These are phyloP conservation scores for Cantharis rufa DNA, from an alignment of 2,888 invertebrate species.

Conservation along the genomic window DNA sequence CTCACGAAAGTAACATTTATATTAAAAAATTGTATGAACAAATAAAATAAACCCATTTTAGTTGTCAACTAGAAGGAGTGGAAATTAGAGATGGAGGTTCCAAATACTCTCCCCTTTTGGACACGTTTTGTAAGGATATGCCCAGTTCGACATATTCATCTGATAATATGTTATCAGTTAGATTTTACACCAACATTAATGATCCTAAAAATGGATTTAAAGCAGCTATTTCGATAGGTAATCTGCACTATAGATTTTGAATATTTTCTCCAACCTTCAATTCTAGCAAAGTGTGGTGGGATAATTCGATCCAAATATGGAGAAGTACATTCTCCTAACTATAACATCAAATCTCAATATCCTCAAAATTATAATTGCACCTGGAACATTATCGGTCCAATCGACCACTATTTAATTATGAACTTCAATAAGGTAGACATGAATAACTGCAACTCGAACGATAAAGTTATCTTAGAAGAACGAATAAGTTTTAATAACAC, in stretches of 20 bases:
- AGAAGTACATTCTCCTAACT: constrained; percentile 68
- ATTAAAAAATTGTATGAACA: not conserved
- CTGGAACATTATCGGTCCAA: constrained; percentile 68
- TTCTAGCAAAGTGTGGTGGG: constrained; percentile 74
- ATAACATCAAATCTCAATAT: constrained; percentile 62
- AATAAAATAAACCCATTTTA: constrained; percentile 39
- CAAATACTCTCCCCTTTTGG: constrained; percentile 66
- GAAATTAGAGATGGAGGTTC: constrained; percentile 86
- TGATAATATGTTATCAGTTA: constrained; percentile 71
- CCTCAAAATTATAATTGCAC: constrained; percentile 66
- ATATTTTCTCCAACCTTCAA: too few species aligned
- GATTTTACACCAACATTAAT: constrained; percentile 69
- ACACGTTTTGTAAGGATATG: constrained; percentile 64
- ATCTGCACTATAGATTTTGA: constrained; percentile 48
- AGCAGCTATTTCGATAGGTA: constrained; percentile 68
- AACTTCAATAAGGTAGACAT: constrained; percentile 31
- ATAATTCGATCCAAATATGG: constrained; percentile 64
- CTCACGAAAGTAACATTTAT: constrained; percentile 45
- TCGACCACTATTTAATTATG: constrained; percentile 57
- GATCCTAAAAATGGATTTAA: constrained; percentile 80
- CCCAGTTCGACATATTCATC: constrained; percentile 67
- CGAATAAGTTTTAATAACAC: too few species aligned
- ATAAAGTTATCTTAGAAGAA: constrained; percentile 19
- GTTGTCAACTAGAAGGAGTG: constrained; percentile 68
- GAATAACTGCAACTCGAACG: constrained; percentile 15